phyloP scores from a whole-genome alignment of 2,113 vertebrate species.

The Enhydra lutris region DNA sequence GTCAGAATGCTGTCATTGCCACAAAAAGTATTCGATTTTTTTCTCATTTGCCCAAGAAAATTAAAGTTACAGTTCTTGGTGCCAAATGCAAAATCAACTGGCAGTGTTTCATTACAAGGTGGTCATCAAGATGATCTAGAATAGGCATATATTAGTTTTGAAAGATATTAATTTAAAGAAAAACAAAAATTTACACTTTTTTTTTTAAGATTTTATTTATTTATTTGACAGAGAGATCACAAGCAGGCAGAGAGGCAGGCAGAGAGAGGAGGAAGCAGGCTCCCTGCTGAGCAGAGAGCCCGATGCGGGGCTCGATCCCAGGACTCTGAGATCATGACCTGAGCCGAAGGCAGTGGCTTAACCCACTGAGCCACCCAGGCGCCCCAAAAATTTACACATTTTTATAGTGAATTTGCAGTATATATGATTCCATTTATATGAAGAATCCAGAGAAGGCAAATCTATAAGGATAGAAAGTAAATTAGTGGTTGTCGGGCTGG shows the following conservation, averaged over 20 bases:
- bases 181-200: background rate
- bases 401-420: background rate
- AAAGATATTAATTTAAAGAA: conserved; percentile 19
- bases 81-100: conserved; percentile 31
- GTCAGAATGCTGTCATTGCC: background rate
- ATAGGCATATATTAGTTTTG: background rate
- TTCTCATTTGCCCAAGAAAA: conserved; percentile 27
- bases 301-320: no score
- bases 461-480: background rate
- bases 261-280: no score
- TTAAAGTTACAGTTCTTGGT: conserved; percentile 14
- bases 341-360: no score
- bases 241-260: no score
- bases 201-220: no score
- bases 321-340: no score
- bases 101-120: background rate
- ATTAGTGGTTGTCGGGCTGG: background rate
- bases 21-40: background rate
- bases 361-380: no score
- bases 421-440: background rate
- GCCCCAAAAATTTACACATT: background rate
- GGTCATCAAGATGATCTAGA: background rate
- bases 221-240: no score
- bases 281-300: no score
- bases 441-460: background rate